Conservation (phyloP, 2,797 vertebrate genomes). For the Sphenopsis melanotis region DNA sequence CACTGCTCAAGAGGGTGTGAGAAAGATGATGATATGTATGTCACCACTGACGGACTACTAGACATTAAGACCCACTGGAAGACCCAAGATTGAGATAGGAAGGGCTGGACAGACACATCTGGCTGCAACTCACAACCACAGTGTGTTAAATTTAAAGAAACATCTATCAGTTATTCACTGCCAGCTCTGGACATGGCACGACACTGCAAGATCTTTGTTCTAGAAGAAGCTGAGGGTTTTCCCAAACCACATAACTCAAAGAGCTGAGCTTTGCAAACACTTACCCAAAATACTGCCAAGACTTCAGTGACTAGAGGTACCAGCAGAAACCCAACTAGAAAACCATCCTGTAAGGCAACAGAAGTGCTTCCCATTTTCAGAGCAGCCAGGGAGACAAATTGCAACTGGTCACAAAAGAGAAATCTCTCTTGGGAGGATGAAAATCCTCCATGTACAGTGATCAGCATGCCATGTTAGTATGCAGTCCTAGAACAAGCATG, state of each 20-base stretch:
- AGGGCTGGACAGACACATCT: neutral
- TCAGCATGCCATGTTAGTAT: neutral
- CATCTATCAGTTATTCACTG: neutral
- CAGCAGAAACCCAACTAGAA: neutral
- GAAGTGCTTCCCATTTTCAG: neutral
- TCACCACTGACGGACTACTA: neutral
- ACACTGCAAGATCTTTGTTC: neutral
- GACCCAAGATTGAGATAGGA: neutral
- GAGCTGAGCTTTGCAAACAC: neutral
- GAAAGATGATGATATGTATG: neutral
- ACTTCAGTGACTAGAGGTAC: neutral
- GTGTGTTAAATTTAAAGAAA: neutral
- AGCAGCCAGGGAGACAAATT: neutral
- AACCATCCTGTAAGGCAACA: neutral
- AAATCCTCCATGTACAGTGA: neutral
- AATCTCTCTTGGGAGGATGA: neutral
- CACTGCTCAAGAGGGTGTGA: neutral
- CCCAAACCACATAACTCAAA: neutral
- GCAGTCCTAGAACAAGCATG: neutral
- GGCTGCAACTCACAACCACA: neutral
- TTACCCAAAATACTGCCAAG: neutral
- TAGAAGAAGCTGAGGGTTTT: neutral
- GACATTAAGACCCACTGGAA: neutral
- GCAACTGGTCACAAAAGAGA: neutral
- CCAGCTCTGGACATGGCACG: neutral